These are phyloP conservation scores for Coelopa frigida DNA, from an alignment of 1,140 invertebrate species.

Conservation along the genomic window DNA sequence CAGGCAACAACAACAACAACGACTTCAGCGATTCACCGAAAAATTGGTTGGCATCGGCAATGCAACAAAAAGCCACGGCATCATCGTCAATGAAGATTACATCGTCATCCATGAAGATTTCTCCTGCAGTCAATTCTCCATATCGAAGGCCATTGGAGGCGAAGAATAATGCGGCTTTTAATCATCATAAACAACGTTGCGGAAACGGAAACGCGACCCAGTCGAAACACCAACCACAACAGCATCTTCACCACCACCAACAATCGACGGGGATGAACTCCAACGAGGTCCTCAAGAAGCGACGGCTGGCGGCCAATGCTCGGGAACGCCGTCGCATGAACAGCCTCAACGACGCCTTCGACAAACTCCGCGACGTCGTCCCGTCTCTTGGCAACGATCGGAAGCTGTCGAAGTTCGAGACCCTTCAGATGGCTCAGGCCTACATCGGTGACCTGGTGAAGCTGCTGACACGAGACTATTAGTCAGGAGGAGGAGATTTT, in stretches of 20 bases:
- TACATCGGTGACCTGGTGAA: conserved; percentile 71
- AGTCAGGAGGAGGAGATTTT: conserved; percentile 1
- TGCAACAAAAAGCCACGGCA: too few species aligned
- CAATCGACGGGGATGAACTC: background rate
- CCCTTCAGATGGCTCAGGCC: conserved; percentile 80
- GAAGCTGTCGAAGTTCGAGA: conserved; percentile 80
- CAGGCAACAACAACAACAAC: too few species aligned
- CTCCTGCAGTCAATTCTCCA: background rate
- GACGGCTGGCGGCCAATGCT: conserved; percentile 69
- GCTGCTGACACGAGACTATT: conserved; percentile 43
- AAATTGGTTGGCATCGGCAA: too few species aligned
- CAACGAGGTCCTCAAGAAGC: conserved; percentile 51
- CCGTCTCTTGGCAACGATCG: conserved; percentile 63
- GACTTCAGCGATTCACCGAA: too few species aligned
- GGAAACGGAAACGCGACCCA: background rate
- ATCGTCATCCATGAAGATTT: background rate
- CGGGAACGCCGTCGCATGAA: conserved; percentile 74
- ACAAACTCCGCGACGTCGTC: conserved; percentile 70
- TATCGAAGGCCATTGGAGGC: too few species aligned
- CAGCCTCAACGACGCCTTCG: conserved; percentile 75
- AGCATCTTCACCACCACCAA: conserved; percentile 44
- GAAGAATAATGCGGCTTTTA: background rate
- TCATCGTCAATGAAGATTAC: background rate
- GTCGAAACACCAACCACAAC: background rate
- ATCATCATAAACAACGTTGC: background rate